Evolutionary conservation across 64 coral and sea anemone species (phyloP), one percentile per base, ranked within the genome.

Genomic region (Platygyra sinensis): DNA sequence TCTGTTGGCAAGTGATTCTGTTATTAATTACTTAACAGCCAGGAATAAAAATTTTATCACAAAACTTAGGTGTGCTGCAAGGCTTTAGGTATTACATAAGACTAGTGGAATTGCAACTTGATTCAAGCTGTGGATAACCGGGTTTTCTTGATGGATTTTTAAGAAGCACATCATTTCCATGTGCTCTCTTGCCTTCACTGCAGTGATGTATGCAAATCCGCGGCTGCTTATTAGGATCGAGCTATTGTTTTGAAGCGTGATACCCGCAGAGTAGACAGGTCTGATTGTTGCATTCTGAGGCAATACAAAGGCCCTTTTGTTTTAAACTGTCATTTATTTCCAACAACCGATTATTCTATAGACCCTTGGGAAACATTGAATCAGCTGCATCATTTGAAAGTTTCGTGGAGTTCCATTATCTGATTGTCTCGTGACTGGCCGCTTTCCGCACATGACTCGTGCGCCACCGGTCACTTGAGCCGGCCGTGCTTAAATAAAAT

Each of bases 201-300:
- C 60, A 64, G 36, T 38, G 67, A 85, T 85, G 49, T 85, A 85
- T 85, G 81, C 81, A 85, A 85, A 85, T 85, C 36, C 24, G 28
- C 32, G 33, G 33, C 33, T 25, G 24, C 20, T 27, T 80, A 60
- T 29, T 51, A 51, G 62, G 81, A 71, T 84, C 25, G 61, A 52
- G 81, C 22, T 36, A 85, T 85, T 85, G 81, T 85, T 51, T 72
- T 50, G 33, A 50, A 85, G 81, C 62, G 63, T 85, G 81, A 71
- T 85, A 85, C 81, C 81, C 38, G 81, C 81, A 72, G 63, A 71
- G 81, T n/a, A 52, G 81, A 85, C 81, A 85, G 81, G 81, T 85
- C 11, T 39, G 71, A 85, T 85, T 85, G 62, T 85, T 85, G 38
- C 42, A 71, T 20, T 13, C 62, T 33, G 33, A 6, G 10, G 22